Conservation (phyloP, 2,888 invertebrate species). For the Loripinus fragilis region DNA sequence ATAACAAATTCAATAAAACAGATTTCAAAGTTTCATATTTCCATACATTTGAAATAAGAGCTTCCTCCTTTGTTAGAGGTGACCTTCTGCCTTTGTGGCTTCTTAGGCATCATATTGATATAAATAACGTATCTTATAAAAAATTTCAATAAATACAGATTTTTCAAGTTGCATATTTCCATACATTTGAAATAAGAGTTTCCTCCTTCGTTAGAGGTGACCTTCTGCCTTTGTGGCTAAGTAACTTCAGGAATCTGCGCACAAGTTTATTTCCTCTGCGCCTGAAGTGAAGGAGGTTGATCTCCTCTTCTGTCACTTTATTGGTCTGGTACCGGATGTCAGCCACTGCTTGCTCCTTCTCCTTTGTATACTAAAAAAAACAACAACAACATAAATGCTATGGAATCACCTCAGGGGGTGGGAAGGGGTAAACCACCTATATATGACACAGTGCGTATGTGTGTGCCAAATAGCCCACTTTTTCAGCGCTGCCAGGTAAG, state of each 20-base stretch:
- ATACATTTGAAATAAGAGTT: not conserved
- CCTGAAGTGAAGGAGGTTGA: constrained; percentile 46
- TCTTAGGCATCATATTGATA: too few relatives aligned
- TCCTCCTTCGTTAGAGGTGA: constrained; percentile 30
- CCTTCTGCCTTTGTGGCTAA: constrained; percentile 28
- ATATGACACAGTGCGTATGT: too few relatives aligned
- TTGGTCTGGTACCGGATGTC: constrained; percentile 37
- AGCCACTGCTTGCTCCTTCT: not conserved
- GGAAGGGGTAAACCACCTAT: too few relatives aligned
- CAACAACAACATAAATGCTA: too few relatives aligned
- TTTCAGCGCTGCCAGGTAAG: too few relatives aligned
- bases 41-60: not conserved
- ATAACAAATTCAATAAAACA: too few relatives aligned
- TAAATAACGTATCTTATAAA: too few relatives aligned
- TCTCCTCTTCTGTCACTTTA: constrained; percentile 47
- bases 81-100: constrained; percentile 24
- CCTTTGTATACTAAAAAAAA: constrained; percentile 25
- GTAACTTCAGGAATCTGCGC: constrained; percentile 41
- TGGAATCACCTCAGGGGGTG: too few relatives aligned
- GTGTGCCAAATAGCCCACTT: too few relatives aligned
- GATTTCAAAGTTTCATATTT: too few relatives aligned
- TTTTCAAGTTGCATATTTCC: not conserved
- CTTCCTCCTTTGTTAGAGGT: constrained; percentile 27
- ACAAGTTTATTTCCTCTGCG: constrained; percentile 56
- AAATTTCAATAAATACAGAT: not conserved